Evolutionary conservation across 2,797 vertebrate genomes (phyloP).

Genomic region (Anguilla obscura): DNA sequence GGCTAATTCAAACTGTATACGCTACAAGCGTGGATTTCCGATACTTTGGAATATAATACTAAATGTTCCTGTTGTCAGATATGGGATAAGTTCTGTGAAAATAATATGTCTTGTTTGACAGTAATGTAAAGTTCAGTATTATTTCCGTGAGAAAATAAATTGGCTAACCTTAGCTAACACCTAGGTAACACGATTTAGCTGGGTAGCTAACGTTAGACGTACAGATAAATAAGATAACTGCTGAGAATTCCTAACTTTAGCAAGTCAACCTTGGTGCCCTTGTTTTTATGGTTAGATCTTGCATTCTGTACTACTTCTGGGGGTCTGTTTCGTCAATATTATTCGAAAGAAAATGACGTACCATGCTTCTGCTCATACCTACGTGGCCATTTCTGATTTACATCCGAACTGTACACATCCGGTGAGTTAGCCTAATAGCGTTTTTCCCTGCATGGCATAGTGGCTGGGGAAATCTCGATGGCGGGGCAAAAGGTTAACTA

Average conservation of each 20-base stretch:
- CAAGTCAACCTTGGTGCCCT: background rate
- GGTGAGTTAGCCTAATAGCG: slow-evolving; percentile 70
- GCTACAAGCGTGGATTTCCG: background rate
- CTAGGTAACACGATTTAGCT: background rate
- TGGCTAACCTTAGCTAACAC: background rate
- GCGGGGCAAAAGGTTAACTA: no score
- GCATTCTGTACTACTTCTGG: background rate
- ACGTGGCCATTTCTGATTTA: slow-evolving; percentile 54
- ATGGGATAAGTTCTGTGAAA: background rate
- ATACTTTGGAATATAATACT: background rate
- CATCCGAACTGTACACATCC: slow-evolving; percentile 83
- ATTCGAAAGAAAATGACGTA: slow-evolving; percentile 1
- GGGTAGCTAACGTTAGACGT: background rate
- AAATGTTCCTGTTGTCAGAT: background rate
- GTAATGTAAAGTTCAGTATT: background rate
- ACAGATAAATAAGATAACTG: background rate
- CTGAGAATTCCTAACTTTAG: background rate
- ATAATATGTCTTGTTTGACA: background rate
- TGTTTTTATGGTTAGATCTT: background rate
- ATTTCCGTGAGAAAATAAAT: background rate
- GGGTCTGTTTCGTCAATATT: background rate
- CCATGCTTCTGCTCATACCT: background rate
- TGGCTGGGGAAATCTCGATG: background rate
- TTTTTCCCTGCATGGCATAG: background rate
- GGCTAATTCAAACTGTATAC: background rate